A percentile compares a stretch with the other conserved stretches of the same genome.
Conservation (phyloP, 2,113 vertebrate species). For the Spermophilus dauricus region DNA sequence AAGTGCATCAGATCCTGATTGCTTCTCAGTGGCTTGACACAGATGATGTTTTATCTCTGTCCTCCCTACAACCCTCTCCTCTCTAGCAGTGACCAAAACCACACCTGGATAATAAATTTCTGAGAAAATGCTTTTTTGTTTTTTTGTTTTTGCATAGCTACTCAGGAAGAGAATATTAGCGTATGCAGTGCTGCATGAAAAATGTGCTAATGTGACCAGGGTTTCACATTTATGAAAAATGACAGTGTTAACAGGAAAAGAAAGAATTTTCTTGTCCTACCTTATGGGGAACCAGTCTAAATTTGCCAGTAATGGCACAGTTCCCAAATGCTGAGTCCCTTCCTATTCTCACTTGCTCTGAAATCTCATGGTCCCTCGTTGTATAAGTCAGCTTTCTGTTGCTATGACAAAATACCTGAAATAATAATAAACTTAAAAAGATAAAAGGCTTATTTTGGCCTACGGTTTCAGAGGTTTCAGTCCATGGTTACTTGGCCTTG, state of each 20-base stretch:
- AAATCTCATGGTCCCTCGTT: not conserved
- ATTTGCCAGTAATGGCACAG: not conserved
- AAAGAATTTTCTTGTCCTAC: not conserved
- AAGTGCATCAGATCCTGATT: conserved; percentile 70
- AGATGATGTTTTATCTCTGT: conserved; percentile 59
- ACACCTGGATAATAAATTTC: conserved; percentile 51
- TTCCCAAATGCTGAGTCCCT: conserved; percentile 8
- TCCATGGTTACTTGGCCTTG: not conserved
- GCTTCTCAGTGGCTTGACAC: conserved; percentile 70
- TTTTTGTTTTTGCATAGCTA: not conserved
- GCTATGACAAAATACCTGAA: not conserved
- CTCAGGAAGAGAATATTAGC: not conserved
- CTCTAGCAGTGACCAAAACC: conserved; percentile 55
- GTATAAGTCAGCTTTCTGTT: not conserved
- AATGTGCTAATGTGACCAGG: not conserved
- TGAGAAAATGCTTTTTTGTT: conserved; percentile 26
- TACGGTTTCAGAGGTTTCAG: not conserved
- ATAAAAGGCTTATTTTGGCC: not conserved
- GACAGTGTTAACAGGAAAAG: not conserved
- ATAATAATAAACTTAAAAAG: not conserved
- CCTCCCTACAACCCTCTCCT: not conserved
- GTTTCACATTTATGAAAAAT: not conserved
- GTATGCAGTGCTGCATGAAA: not conserved
- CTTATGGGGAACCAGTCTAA: conserved; percentile 1
- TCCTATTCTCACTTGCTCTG: not conserved